phyloP scores from a whole-genome alignment of 2,113 vertebrate species.

The Brachypodius melanocephalos region DNA sequence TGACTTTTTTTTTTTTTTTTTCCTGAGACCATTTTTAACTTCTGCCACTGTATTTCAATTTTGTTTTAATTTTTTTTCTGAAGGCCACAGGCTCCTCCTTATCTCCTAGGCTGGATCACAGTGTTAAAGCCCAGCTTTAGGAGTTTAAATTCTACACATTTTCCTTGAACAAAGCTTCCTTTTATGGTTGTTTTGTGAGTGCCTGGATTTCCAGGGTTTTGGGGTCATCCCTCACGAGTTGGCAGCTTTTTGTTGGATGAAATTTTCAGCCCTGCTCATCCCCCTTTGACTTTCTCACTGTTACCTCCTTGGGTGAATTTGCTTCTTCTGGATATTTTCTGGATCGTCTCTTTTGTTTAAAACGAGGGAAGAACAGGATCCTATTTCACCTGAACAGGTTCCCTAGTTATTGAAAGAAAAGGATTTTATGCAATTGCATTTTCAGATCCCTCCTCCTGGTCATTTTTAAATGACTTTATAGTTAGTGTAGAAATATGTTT shows the following conservation, averaged over 20 bases:
- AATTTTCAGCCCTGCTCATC: background rate
- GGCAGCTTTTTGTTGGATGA: background rate
- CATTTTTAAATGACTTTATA: background rate
- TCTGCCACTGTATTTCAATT: rapidly evolving
- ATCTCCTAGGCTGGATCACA: background rate
- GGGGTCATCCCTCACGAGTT: background rate
- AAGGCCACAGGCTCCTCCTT: background rate
- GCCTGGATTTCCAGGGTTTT: background rate
- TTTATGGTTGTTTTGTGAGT: background rate
- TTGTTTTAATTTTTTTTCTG: background rate
- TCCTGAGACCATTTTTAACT: background rate
- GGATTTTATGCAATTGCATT: background rate
- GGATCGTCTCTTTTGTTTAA: background rate
- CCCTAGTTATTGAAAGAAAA: background rate
- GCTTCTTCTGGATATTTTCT: background rate
- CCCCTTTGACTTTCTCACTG: background rate
- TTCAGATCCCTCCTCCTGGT: background rate
- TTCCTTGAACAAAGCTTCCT: background rate
- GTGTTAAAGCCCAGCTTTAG: background rate
- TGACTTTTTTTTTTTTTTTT: rapidly evolving
- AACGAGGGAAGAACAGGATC: background rate
- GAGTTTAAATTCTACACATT: background rate
- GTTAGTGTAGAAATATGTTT: background rate
- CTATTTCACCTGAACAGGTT: background rate
- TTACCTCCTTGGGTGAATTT: background rate